Conservation (phyloP, 2,113 vertebrate species). For the Limnothrissa miodon region DNA sequence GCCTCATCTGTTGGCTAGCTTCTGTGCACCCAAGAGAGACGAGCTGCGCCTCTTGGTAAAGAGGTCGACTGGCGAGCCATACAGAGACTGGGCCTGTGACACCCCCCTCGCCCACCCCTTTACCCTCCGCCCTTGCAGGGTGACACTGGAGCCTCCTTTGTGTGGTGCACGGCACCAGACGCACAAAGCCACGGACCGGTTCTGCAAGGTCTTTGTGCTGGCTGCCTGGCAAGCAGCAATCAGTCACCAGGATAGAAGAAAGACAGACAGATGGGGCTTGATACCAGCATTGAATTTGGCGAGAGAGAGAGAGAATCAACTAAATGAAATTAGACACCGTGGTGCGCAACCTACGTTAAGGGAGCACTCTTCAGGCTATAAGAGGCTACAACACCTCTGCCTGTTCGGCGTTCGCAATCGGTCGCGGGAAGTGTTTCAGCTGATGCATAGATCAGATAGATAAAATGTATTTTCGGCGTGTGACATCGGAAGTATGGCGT, state of each 20-base stretch:
- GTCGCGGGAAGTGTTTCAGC: too few species aligned
- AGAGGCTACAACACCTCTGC: too few species aligned
- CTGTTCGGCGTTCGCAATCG: too few species aligned
- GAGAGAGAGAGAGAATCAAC: not conserved
- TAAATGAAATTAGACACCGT: too few species aligned
- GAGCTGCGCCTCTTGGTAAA: not conserved
- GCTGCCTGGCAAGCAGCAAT: not conserved
- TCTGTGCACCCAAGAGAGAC: not conserved
- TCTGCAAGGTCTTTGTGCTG: slow-evolving; percentile 11
- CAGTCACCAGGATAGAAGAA: not conserved
- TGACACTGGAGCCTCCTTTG: slow-evolving; percentile 11
- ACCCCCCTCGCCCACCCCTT: not conserved
- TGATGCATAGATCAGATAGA: too few species aligned
- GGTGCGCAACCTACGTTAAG: too few species aligned
- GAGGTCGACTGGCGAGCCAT: not conserved
- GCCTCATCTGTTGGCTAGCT: not conserved
- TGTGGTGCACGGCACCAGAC: not conserved
- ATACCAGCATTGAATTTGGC: not conserved
- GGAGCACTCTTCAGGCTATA: too few species aligned
- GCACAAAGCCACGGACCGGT: not conserved
- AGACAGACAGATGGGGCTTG: not conserved
- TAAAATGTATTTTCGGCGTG: too few species aligned
- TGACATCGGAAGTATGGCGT: too few species aligned
- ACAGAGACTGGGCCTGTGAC: slow-evolving; percentile 3
- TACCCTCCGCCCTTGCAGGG: not conserved